These are phyloP conservation scores for Podabrus alpinus DNA, from an alignment of 2,888 invertebrate genomes.

Conservation along the genomic window DNA sequence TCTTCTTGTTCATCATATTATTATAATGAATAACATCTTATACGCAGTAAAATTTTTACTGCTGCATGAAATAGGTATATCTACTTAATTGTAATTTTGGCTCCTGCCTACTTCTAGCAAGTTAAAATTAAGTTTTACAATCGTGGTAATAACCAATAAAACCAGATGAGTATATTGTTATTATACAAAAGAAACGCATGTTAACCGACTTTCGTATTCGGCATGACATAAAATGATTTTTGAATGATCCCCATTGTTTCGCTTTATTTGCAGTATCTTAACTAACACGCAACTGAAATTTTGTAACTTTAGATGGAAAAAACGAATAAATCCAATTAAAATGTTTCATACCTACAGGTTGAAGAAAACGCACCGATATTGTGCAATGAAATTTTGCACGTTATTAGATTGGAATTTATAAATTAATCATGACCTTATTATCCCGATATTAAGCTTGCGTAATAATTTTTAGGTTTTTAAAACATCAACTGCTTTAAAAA, in stretches of 20 bases:
- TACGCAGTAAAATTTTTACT: not conserved
- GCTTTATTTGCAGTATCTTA: too few species aligned
- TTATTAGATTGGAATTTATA: not conserved
- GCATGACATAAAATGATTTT: not conserved
- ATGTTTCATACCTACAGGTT: not conserved
- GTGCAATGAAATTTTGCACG: not conserved
- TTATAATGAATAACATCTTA: too few species aligned
- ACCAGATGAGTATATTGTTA: not conserved
- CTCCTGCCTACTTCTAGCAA: not conserved
- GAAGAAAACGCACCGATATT: not conserved
- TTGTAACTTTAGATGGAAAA: not conserved
- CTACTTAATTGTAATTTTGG: too few species aligned
- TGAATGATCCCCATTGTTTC: not conserved
- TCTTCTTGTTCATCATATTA: too few species aligned
- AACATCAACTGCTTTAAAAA: not conserved
- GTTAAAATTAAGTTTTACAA: not conserved
- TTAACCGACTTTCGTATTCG: not conserved
- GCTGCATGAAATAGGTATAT: not conserved
- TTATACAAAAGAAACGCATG: not conserved
- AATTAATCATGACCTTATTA: not conserved
- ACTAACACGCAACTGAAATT: not conserved
- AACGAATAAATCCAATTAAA: not conserved
- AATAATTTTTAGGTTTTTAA: not conserved
- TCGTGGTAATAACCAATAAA: not conserved
- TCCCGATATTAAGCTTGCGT: not conserved